Evolutionary conservation across 2,888 invertebrate species (phyloP), one percentile per base, ranked within the genome.

Genomic region (Cerastis leucographa): DNA sequence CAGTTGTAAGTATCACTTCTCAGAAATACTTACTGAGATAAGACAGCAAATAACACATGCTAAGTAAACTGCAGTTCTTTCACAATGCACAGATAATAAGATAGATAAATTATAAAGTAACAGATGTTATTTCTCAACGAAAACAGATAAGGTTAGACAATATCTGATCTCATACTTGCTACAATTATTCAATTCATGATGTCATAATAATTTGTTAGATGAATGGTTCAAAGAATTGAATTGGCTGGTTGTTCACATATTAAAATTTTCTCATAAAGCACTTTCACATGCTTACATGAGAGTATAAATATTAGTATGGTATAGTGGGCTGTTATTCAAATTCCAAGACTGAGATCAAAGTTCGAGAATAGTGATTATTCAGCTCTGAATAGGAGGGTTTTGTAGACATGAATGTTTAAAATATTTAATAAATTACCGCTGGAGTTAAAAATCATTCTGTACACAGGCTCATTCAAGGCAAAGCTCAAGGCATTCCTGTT

Each of bases 51-150:
- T 59, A 62, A 62, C 54, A 71, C 56, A 49, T 71, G 44, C 66
- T 84, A 72, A 61, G 72, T 85, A 74, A 81, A 81, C 78, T 83
- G 73, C 65, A 74, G 49, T 64, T 80, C 54, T 83, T 81, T 70
- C 87, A 76, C 77, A 87, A 87, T 78, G n/a, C 65, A 67, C 61
- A 78, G 88, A 87, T 87, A 87, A 68, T 71, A 74, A 46, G 54
- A 80, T 46, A 78, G 73, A 71, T 80, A 84, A 78, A 61, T 61
- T 74, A 61, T 74, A 79, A 66, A 68, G 78, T 80, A 80, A 78
- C 73, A 83, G 71, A 78, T 78, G 72, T n/a, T 69, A 73, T 88
- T 86, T 78, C 87, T 64, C 74, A 83, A 85, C 65, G 19, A 80
- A 85, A 46, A 82, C 40, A 81, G 87, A 87, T 87, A 88, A 86